phyloP scores from a whole-genome alignment of 2,113 vertebrate genomes.

The Amblyopsis rosae region DNA sequence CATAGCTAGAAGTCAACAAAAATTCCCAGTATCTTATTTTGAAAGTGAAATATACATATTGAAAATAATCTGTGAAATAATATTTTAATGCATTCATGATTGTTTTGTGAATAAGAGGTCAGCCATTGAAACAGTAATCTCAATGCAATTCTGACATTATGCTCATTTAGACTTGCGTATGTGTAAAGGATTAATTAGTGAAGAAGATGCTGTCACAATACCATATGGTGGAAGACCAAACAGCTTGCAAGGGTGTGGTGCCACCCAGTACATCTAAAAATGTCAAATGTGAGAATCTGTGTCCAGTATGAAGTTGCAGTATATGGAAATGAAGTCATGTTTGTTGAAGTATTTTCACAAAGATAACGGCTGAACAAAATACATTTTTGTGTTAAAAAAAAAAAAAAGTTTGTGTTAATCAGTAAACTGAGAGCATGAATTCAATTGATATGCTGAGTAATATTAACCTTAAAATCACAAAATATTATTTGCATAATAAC shows the following conservation, averaged over 20 bases:
- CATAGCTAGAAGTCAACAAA: too few relatives aligned
- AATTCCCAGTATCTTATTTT: too few relatives aligned
- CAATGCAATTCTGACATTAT: constrained; percentile 68
- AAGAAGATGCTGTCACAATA: constrained; percentile 79
- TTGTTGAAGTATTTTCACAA: constrained; percentile 55
- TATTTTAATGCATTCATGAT: neutral
- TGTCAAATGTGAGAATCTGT: constrained; percentile 64
- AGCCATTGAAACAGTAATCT: constrained; percentile 41
- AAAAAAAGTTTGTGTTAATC: constrained; percentile 8
- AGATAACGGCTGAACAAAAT: neutral
- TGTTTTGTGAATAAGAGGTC: constrained; percentile 38
- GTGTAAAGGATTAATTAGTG: constrained; percentile 83
- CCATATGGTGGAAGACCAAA: constrained; percentile 78
- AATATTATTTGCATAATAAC: constrained; percentile 41
- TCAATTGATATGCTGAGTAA: constrained; percentile 52
- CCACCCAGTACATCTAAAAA: constrained; percentile 70
- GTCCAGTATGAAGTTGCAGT: constrained; percentile 67
- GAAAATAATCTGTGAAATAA: neutral
- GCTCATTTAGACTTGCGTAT: constrained; percentile 77
- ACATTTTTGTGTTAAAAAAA: neutral
- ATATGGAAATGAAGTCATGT: constrained; percentile 76
- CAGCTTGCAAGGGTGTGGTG: constrained; percentile 76
- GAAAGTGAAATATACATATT: too few relatives aligned
- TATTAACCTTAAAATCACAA: constrained; percentile 48
- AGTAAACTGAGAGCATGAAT: constrained; percentile 12